Evolutionary conservation across 1,140 invertebrate species (phyloP), one percentile per base, ranked within the genome.

Genomic region (Drosophila biarmipes): DNA sequence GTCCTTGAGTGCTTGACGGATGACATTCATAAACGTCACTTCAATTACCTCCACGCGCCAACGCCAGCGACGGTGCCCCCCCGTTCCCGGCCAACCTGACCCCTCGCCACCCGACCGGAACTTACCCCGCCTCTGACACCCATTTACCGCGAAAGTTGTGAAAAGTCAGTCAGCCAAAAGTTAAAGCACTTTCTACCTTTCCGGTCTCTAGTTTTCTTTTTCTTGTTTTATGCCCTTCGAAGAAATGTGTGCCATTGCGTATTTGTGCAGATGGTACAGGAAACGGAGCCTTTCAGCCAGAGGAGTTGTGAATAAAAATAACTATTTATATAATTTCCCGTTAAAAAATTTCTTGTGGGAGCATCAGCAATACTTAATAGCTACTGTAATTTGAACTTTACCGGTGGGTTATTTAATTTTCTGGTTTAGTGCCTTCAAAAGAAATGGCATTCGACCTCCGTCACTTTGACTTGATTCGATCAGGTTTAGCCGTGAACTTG

Each of bases 1-100:
- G 95, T 95, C 46, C 82, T 87, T 87, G 82, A 87, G 82, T 82
- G 82, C 84, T 82, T 87, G 82, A 87, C 82, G 82, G 84, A 87
- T 87, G 82, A 89, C 84, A 87, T 87, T 87, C 82, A 87, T 87
- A 87, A 87, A 87, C 82, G 82, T 87, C 82, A 89, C 82, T 87
- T 87, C 82, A 87, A 87, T 87, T 87, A 87, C 82, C 82, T 87
- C 82, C 82, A 87, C 84, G 82, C 82, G 82, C 82, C 71, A 87
- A 89, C 82, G 84, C 84, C 66, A 58, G 43, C 43, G 37, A 71
- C 66, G 35, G 58, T 38, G 79, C 66, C 63, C 19, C 66, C 64
- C 42, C 63, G 46, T 38, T 40, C 42, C 58, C 29, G 58, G 40
- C 24, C 52, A 21, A 45, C 37, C 19, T 40, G 17, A 14, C 17